Base-by-base conservation (phyloP, 2,888 invertebrate species). In the Tuta absoluta region DNA sequence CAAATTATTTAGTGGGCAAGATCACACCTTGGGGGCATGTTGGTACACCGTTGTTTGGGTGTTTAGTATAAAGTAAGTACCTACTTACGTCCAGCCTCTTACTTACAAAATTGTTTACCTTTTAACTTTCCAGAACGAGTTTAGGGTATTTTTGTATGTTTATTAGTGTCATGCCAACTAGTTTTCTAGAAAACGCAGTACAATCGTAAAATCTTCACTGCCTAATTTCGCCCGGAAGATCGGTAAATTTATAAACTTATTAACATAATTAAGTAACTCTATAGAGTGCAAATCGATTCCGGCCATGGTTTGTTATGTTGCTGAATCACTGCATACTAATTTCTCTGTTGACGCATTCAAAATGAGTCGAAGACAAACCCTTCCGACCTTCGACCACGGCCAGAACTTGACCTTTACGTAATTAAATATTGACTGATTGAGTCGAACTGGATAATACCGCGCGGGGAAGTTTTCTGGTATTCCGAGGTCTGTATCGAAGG, bases 361-460 rank as follows among this genome's bases (percentile, higher is more conserved):
- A 33, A 60, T 60, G 28, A 23, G 60, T 23, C 41, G 19, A 24
- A 21, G 10, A 33, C 38, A 38, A 53, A 49, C 45, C 65, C 58
- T 58, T 56, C 17, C 23, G 38, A 62, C 48, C 57, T 62, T 53
- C 21, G 41, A 17, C 48, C 62, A 62, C 41, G 63, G 65, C 28
- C 63, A 53, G 37, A 45, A 41, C 24, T 24, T 63, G 61, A 63
- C 66, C 66, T 66, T 66, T 66, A 66, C 63, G 24, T 66, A 66
- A 66, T 41, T 11, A 19, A 51, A 53, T 62, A 38, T 62, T 62
- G 53, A 21, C 24, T 14, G 51, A 53, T 53, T 12, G 51, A 63
- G 45, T 17, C 28, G 19, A 37, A 45, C 59, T 45, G 21, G 48
- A 59, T 59, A 56, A 61, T 60, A 63, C n/a, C 28, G 59, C 38